These are phyloP conservation scores for Nysson spinosus DNA, from an alignment of 2,888 invertebrate species.

Conservation along the genomic window DNA sequence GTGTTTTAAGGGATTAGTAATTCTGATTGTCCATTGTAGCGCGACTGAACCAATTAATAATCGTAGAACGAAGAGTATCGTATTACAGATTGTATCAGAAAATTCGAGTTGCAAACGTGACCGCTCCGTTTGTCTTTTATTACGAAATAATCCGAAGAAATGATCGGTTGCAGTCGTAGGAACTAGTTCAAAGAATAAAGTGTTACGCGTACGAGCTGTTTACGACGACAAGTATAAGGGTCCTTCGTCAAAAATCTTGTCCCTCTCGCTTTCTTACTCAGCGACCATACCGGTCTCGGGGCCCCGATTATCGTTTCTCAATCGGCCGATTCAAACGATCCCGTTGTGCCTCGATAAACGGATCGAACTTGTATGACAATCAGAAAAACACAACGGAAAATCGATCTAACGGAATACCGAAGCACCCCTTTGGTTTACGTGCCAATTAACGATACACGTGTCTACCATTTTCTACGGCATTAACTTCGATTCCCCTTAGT, in stretches of 20 bases:
- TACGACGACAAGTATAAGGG: conserved; percentile 55
- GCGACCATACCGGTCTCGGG: conserved; percentile 58
- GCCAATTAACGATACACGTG: conserved; percentile 22
- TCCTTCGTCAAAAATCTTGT: conserved; percentile 54
- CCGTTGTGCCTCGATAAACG: conserved; percentile 49
- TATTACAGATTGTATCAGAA: conserved; percentile 31
- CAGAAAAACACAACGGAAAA: conserved; percentile 38
- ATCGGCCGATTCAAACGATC: conserved; percentile 53
- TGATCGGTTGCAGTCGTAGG: conserved; percentile 30
- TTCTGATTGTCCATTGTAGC: conserved; percentile 23
- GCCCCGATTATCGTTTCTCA: conserved; percentile 56
- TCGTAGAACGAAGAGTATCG: conserved; percentile 18
- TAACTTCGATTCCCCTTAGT: too few relatives aligned
- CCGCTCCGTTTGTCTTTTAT: conserved; percentile 30
- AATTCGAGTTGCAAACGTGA: conserved; percentile 15
- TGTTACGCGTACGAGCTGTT: conserved; percentile 52
- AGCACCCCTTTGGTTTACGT: conserved; percentile 32
- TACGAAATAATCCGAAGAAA: conserved; percentile 45
- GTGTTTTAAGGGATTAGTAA: too few relatives aligned
- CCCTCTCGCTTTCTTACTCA: conserved; percentile 45
- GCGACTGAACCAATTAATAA: conserved; percentile 27
- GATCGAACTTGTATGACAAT: conserved; percentile 42
- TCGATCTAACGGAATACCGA: conserved; percentile 41
- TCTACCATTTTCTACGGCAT: neutral
- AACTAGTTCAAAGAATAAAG: conserved; percentile 38